Percentiles rank a stretch among this genome's conserved stretches.
These are phyloP conservation scores for Petrolisthes manimaculis DNA, from an alignment of 2,888 invertebrate species.

Conservation along the genomic window DNA sequence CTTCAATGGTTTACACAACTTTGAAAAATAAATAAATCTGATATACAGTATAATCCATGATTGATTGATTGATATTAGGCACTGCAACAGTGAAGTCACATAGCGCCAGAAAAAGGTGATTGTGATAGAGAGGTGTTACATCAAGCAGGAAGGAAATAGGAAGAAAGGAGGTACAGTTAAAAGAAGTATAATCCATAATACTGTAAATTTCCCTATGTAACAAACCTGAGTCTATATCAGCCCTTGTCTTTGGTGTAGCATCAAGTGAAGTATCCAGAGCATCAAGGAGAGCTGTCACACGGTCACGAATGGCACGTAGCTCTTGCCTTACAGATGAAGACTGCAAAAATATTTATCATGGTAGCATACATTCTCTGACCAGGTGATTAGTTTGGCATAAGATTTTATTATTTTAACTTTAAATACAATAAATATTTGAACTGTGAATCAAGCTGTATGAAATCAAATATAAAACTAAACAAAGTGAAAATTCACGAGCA, in stretches of 20 bases:
- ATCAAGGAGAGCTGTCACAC: conserved; percentile 51
- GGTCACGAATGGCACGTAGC: conserved; percentile 47
- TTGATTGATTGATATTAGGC: too few species aligned
- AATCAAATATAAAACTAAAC: too few species aligned
- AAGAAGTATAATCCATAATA: background rate
- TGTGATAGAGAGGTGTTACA: too few species aligned
- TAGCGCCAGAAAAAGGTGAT: too few species aligned
- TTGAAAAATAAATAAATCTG: background rate
- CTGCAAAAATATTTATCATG: conserved; percentile 12
- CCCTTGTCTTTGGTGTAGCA: background rate
- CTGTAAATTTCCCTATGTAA: background rate
- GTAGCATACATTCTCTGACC: too few species aligned
- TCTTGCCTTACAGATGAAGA: conserved; percentile 35
- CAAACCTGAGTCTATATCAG: conserved; percentile 27
- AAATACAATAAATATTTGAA: too few species aligned
- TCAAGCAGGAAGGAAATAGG: too few species aligned
- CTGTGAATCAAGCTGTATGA: too few species aligned
- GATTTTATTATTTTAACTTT: too few species aligned
- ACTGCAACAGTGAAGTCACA: too few species aligned
- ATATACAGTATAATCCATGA: background rate
- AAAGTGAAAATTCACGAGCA: too few species aligned
- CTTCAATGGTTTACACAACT: background rate
- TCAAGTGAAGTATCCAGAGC: conserved; percentile 32
- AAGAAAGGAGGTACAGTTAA: background rate
- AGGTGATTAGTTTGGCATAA: too few species aligned